Base-by-base conservation (phyloP, 2,888 invertebrate genomes). In the Diarsia rubi region DNA sequence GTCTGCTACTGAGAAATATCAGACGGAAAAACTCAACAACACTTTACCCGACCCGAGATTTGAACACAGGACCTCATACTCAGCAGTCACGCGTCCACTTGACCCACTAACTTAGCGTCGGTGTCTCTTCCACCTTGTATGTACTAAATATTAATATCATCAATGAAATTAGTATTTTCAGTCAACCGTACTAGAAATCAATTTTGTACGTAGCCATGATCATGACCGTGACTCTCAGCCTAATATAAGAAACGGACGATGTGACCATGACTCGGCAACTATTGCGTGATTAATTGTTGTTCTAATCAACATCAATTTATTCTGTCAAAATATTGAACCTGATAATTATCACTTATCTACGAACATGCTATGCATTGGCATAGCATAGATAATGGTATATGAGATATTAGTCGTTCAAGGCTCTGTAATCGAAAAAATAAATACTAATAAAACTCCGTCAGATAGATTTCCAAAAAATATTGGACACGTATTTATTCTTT, bases 301-400 rank as follows among this genome's bases (percentile, higher is more conserved):
- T 31, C 11, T 24, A 73, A 73, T 76, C 21, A 73, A 79, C 73
- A 63, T 24, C 42, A 76, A 73, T 76, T 5, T 24, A 73, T 21
- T 14, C 47, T 59, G 79, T 59, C 79, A 59, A 49, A 75, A 69
- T 63, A 57, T 69, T 45, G 37, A 62, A 47, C 52, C 19, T 54
- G 62, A 62, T 44, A 52, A 67, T 47, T 59, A 45, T 24, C 24
- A 19, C 21, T 31, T 21, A 21, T 31, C 21, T 16, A 16, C 24
- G 24, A 49, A 27, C 37, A 65, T 19, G 37, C 37, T 27, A 31
- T 21, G 73, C 2, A 14, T 14, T 24, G 14, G 2, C 24, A n/a
- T n/a, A n/a, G n/a, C n/a, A n/a, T n/a, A n/a, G n/a, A n/a, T n/a
- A n/a, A n/a, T n/a, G n/a, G n/a, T n/a, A n/a, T 24, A 54, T 24